A percentile compares a stretch with the other conserved stretches of the same genome.
These are phyloP conservation scores for Sinotaia quadrata DNA, from an alignment of 2,888 invertebrate species.

Conservation along the genomic window DNA sequence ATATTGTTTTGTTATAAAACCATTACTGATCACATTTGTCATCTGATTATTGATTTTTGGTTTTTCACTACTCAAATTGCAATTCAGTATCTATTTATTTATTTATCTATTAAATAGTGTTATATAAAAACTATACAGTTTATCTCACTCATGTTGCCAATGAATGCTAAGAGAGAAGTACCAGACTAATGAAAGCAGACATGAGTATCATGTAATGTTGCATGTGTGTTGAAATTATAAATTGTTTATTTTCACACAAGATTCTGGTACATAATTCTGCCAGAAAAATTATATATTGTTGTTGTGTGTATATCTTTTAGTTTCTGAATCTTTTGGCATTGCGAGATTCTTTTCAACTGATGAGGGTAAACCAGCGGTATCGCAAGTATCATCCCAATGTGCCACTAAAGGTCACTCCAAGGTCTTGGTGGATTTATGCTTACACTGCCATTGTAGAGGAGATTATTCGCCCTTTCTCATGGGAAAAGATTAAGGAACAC, in stretches of 20 bases:
- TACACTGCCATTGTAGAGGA: conserved; percentile 82
- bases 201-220: too few species aligned
- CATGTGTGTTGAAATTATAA: too few species aligned
- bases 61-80: too few species aligned
- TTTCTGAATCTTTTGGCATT: conserved; percentile 77
- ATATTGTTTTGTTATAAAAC: too few species aligned
- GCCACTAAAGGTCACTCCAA: conserved; percentile 76
- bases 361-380: conserved; percentile 80
- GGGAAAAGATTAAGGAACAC: conserved; percentile 81
- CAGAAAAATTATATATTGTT: background rate
- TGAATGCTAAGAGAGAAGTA: too few species aligned
- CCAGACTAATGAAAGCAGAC: too few species aligned
- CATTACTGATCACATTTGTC: too few species aligned
- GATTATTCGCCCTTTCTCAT: conserved; percentile 82
- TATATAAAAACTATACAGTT: too few species aligned
- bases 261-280: background rate
- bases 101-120: too few species aligned
- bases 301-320: conserved; percentile 66
- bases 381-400: conserved; percentile 78
- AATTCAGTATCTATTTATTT: too few species aligned
- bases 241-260: background rate
- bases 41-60: too few species aligned
- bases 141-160: too few species aligned
- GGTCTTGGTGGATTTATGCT: conserved; percentile 85
- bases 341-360: conserved; percentile 74